Percentiles rank a stretch among this genome's conserved stretches.
phyloP scores from a whole-genome alignment of 2,888 invertebrate species.

The Drosophila paracracens region DNA sequence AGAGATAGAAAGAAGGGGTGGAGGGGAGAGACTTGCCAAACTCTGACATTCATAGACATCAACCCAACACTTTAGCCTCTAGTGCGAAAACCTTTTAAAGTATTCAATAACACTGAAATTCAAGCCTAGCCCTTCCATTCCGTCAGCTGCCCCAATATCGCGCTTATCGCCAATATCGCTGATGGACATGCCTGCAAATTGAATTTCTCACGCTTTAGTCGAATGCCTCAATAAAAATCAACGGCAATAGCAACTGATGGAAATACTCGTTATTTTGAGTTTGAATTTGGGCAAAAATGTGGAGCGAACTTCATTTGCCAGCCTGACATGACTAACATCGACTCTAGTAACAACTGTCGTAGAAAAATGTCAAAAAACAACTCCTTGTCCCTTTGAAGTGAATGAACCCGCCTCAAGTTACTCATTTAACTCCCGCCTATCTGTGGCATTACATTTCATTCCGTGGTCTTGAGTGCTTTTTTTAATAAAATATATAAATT shows the following conservation, averaged over 20 bases:
- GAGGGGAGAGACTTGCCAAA: neutral
- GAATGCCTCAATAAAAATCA: constrained; percentile 26
- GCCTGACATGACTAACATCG: constrained; percentile 11
- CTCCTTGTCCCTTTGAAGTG: neutral
- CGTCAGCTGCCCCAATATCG: neutral
- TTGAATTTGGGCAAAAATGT: constrained; percentile 43
- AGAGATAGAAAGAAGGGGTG: neutral
- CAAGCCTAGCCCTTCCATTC: constrained; percentile 35
- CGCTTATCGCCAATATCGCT: constrained; percentile 27
- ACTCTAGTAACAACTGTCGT: neutral
- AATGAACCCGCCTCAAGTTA: constrained; percentile 39
- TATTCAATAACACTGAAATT: constrained; percentile 76
- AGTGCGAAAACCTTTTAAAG: constrained; percentile 74
- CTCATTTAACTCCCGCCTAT: constrained; percentile 39
- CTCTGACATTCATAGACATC: constrained; percentile 51
- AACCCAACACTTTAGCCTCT: constrained; percentile 46
- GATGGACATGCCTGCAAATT: constrained; percentile 70
- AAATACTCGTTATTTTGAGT: constrained; percentile 38
- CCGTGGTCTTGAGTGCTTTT: constrained; percentile 8
- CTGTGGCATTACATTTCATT: constrained; percentile 45
- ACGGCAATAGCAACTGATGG: constrained; percentile 22
- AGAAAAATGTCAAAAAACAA: constrained; percentile 12
- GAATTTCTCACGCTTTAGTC: constrained; percentile 64
- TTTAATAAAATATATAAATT: neutral
- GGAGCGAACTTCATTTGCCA: constrained; percentile 46